Conservation (phyloP, 2,797 vertebrate species). For the Catamblyrhynchus diadema region DNA sequence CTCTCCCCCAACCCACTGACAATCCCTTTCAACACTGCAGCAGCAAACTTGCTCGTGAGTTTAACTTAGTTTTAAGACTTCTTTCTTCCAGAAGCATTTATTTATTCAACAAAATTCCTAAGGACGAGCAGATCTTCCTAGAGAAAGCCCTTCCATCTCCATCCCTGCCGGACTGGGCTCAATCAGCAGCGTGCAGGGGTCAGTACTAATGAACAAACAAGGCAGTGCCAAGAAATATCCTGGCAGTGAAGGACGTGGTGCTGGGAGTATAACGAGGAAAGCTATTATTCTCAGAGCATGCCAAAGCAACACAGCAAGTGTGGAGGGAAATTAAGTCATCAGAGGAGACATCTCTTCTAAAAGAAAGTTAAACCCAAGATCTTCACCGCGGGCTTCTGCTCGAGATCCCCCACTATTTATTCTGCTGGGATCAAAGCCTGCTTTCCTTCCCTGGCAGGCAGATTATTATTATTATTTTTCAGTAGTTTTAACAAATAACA, state of each 20-base stretch:
- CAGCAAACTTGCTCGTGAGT: not conserved
- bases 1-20: not conserved
- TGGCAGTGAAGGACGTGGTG: conserved; percentile 36
- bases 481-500: not conserved
- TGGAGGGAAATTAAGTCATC: conserved; percentile 41
- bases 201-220: conserved; percentile 54
- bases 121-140: not conserved
- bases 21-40: not conserved
- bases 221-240: conserved; percentile 53
- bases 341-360: conserved; percentile 30
- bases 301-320: conserved; percentile 29
- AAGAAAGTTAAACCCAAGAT: conserved; percentile 17
- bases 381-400: not conserved
- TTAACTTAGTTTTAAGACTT: not conserved
- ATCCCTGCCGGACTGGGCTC: not conserved
- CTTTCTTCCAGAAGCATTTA: not conserved
- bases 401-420: not conserved
- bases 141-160: not conserved
- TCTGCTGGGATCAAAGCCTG: not conserved
- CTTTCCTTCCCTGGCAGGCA: not conserved
- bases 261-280: conserved; percentile 49
- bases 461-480: not conserved
- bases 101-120: not conserved
- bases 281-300: conserved; percentile 37
- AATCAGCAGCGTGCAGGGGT: not conserved